A percentile compares a stretch with the other conserved stretches of the same genome.
phyloP scores from a whole-genome alignment of 2,113 vertebrate species.

The Hiodon tergisus region DNA sequence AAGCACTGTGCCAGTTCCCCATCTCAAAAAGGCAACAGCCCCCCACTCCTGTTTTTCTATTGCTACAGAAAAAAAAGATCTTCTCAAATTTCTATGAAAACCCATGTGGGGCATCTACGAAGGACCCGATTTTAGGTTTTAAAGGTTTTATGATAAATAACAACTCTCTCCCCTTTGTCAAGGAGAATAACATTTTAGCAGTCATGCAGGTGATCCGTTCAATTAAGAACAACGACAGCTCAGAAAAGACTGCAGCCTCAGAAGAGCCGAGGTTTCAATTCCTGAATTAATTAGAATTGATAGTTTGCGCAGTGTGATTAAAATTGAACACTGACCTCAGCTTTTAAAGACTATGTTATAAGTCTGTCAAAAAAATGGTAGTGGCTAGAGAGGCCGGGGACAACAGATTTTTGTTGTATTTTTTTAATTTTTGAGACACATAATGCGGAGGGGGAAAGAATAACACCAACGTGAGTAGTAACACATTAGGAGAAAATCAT shows the following conservation, averaged over 20 bases:
- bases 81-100: background rate
- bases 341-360: background rate
- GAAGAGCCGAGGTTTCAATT: background rate
- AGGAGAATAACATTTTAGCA: conserved; percentile 5
- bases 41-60: background rate
- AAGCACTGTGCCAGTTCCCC: background rate
- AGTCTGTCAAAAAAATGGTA: background rate
- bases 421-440: no score
- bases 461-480: no score
- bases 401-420: no score
- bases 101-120: background rate
- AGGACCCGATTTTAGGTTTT: no score
- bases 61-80: background rate
- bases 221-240: background rate
- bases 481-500: no score
- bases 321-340: background rate
- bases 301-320: background rate
- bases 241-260: background rate
- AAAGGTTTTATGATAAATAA: background rate
- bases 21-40: background rate
- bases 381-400: background rate
- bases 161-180: background rate
- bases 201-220: conserved; percentile 3
- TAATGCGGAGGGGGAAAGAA: no score
- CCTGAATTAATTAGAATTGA: background rate